Evolutionary conservation across 92 coral and sea anemone species (phyloP).

Genomic region (Porites lobata): DNA sequence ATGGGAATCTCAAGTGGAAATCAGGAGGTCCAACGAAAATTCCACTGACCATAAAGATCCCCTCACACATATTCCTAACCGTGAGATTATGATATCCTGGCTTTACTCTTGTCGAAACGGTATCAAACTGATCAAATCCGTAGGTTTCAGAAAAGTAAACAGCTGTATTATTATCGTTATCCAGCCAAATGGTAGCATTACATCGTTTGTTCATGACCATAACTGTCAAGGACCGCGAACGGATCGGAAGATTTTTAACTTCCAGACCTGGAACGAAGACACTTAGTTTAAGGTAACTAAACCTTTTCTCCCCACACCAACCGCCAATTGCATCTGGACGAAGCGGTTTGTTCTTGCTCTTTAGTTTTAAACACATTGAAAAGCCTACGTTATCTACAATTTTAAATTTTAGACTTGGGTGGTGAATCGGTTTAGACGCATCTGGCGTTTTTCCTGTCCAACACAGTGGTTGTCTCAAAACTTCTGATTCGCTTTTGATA

Average conservation of each 20-base stretch:
- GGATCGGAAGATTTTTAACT: background rate
- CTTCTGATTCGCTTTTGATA: background rate
- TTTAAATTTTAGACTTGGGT: conserved; percentile 38
- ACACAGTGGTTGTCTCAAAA: conserved; percentile 59
- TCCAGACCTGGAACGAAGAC: conserved; percentile 6
- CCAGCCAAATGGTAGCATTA: conserved; percentile 52
- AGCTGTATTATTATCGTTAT: conserved; percentile 14
- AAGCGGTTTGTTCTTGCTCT: background rate
- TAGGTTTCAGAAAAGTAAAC: background rate
- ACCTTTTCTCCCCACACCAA: conserved; percentile 44
- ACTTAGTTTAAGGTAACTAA: conserved; percentile 37
- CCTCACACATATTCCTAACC: conserved; percentile 27
- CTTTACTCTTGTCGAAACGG: conserved; percentile 39
- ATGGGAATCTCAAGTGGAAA: background rate
- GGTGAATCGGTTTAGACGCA: conserved; percentile 14
- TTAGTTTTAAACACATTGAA: background rate
- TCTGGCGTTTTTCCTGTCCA: conserved; percentile 80
- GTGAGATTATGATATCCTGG: conserved; percentile 61
- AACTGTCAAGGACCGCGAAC: conserved; percentile 55
- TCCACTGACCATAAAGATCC: conserved; percentile 52
- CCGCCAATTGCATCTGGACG: conserved; percentile 50
- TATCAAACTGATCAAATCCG: conserved; percentile 22
- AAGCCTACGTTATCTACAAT: conserved; percentile 36
- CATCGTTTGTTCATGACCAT: conserved; percentile 30
- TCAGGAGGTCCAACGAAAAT: conserved; percentile 75